Percentiles rank a stretch among this genome's conserved stretches.
These are phyloP conservation scores for Papilio gigon DNA, from an alignment of 2,888 invertebrate genomes.

Conservation along the genomic window DNA sequence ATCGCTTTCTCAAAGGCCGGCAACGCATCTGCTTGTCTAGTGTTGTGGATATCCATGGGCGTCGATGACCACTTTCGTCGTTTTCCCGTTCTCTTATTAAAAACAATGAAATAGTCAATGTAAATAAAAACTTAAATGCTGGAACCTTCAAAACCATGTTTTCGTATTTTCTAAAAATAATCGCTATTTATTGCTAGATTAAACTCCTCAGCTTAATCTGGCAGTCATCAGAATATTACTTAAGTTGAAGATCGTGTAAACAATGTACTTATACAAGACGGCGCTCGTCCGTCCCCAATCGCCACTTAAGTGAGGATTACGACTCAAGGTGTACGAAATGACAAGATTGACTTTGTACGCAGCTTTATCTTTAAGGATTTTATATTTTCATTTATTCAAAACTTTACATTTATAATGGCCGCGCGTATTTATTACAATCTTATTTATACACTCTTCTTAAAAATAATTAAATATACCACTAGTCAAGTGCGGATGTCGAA, in stretches of 20 bases:
- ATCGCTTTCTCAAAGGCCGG: no score
- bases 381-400: background rate
- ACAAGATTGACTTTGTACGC: background rate
- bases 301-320: slow-evolving; percentile 16
- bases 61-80: no score
- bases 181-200: background rate
- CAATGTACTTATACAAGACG: slow-evolving; percentile 9
- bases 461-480: no score
- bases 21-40: no score
- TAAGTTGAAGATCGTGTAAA: slow-evolving; percentile 16
- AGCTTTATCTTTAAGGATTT: background rate
- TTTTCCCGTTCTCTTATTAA: no score
- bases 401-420: background rate
- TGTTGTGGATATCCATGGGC: no score
- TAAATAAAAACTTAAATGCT: no score
- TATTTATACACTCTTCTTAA: background rate
- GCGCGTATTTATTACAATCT: background rate
- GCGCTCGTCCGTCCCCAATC: background rate
- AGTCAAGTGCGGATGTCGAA: no score
- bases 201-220: no score
- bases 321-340: slow-evolving; percentile 6
- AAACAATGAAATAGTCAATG: no score
- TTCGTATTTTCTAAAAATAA: no score
- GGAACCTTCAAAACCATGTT: no score
- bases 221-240: background rate